Conservation (phyloP, 1,140 invertebrate genomes). For the Cardiocondyla obscurior region DNA sequence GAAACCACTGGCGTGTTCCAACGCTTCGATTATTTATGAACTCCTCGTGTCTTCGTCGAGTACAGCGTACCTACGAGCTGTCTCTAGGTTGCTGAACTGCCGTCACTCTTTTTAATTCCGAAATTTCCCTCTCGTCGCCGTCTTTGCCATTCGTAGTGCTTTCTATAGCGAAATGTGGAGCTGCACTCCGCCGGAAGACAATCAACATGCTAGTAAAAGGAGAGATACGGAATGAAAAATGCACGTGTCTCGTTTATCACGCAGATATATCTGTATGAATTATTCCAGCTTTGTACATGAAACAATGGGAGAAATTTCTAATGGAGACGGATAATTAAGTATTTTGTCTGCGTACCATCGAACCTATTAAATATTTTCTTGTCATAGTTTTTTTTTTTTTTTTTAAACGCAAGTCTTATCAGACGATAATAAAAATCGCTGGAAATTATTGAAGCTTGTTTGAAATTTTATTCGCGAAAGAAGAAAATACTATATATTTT, state of each 20-base stretch:
- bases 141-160: neutral
- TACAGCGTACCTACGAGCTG: conserved; percentile 68
- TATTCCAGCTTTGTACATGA: neutral
- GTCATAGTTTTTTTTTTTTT: neutral
- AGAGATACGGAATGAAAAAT: neutral
- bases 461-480: neutral
- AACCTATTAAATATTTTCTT: neutral
- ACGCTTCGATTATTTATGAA: conserved; percentile 84
- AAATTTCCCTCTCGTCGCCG: conserved; percentile 26
- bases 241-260: neutral
- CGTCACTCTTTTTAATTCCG: conserved; percentile 63
- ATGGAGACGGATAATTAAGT: neutral
- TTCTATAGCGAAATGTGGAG: neutral
- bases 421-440: neutral
- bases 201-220: neutral
- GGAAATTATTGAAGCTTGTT: neutral
- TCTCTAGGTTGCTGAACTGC: conserved; percentile 77
- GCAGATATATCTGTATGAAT: neutral
- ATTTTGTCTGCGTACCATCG: neutral
- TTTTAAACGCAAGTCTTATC: neutral
- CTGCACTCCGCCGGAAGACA: neutral
- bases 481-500: neutral
- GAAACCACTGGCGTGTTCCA: conserved; percentile 81
- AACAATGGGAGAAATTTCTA: neutral
- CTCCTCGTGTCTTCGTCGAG: conserved; percentile 78